Evolutionary conservation across 2,888 invertebrate species (phyloP), one percentile per base, ranked within the genome.

Genomic region (Chouioia cunea): DNA sequence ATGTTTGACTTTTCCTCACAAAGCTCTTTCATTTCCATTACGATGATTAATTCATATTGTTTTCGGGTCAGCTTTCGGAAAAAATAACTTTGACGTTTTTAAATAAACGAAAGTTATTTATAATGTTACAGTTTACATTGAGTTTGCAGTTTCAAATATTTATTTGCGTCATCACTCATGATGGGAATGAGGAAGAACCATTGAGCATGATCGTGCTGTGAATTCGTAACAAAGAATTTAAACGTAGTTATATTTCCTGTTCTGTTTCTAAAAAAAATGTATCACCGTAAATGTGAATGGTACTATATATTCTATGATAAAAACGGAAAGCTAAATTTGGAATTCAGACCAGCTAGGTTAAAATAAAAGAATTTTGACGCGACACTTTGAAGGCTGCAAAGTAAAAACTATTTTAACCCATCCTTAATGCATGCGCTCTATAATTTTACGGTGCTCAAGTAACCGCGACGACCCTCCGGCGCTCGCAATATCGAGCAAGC

Each of bases 361-460:
- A 43, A 43, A 65, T 48, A 65, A 65, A 57, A 57, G 57, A 65
- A 57, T 65, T 47, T 22, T 36, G 57, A 15, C 46, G 22, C 53
- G 63, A 53, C 27, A 36, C 36, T 46, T 14, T 23, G 6, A 22
- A 53, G 10, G 46, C 23, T 4, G 44, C 36, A 36, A 52, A 10
- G 52, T 52, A 20, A 50, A 50, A 50, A 58, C 18, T 58, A 69
- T 69, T 69, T 58, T 36, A 20, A 14, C 23, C 46, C 60, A 57
- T 48, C 52, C 60, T 62, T 52, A 52, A 64, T 63, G 46, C 46
- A 58, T 64, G 53, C 47, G 14, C 36, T 23, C 58, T 46, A 63
- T 63, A 67, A 62, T 71, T 65, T 53, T 56, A 18, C 18, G 22
- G 18, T 56, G 20, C 44, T 59, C 62, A 23, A 60, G 65, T 23